Evolutionary conservation across 1,140 invertebrate genomes (phyloP).

Genomic region (Holotrichia oblita): DNA sequence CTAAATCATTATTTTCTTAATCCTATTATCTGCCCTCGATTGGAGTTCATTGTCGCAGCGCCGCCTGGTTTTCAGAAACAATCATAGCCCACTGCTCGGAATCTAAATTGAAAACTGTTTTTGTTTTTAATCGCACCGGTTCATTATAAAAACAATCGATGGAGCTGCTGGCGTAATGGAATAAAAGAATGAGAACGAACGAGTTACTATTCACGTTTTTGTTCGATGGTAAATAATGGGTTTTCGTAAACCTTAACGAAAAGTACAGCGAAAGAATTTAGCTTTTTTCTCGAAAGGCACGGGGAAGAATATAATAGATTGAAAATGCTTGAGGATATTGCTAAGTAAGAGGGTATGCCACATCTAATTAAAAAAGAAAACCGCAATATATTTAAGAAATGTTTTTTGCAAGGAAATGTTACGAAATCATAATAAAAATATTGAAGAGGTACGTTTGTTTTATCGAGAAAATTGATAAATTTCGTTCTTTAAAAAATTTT

Average conservation of each 20-base stretch:
- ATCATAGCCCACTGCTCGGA: not conserved
- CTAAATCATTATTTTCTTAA: constrained; percentile 30
- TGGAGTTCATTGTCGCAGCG: constrained; percentile 21
- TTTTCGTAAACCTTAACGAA: not conserved
- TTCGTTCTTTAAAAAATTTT: not conserved
- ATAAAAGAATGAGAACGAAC: not conserved
- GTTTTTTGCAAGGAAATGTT: too few relatives aligned
- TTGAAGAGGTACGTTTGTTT: too few relatives aligned
- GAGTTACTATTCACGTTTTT: not conserved
- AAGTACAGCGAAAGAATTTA: too few relatives aligned
- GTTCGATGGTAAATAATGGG: not conserved
- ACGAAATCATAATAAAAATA: too few relatives aligned
- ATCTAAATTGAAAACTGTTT: constrained; percentile 23
- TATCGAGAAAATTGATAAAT: not conserved
- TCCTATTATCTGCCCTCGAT: not conserved
- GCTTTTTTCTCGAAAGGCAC: too few relatives aligned
- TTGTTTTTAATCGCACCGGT: constrained; percentile 25
- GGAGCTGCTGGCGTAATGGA: not conserved
- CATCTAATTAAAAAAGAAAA: too few relatives aligned
- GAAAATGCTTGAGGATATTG: too few relatives aligned
- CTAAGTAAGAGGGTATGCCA: too few relatives aligned
- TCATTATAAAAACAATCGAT: constrained; percentile 26
- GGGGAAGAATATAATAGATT: too few relatives aligned
- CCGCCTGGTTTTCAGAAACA: not conserved
- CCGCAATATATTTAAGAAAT: too few relatives aligned